Conservation (phyloP, 92 coral and sea anemone species). For the Epizoanthus scotinus region DNA sequence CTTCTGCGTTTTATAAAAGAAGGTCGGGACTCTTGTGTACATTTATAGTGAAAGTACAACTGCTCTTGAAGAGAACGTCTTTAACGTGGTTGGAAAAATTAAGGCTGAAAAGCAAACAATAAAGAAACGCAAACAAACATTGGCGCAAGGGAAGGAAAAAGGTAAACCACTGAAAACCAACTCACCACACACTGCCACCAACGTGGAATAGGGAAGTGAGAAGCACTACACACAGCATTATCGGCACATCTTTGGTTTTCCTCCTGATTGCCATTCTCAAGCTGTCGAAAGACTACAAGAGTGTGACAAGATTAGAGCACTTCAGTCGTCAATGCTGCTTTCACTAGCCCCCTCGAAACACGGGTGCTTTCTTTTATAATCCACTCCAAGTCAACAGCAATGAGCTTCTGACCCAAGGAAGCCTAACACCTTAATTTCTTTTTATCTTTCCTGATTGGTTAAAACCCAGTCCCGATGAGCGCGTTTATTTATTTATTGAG, state of each 20-base stretch:
- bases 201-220: constrained; percentile 79
- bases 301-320: constrained; percentile 37
- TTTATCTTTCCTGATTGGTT: constrained; percentile 73
- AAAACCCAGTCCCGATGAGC: constrained; percentile 38
- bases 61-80: background rate
- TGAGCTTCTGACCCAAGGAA: constrained; percentile 29
- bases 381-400: constrained; percentile 29
- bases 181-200: constrained; percentile 80
- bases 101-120: constrained; percentile 12
- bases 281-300: constrained; percentile 57
- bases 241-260: constrained; percentile 65
- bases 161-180: constrained; percentile 29
- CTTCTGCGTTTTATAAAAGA: background rate
- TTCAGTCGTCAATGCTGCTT: constrained; percentile 41
- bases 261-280: constrained; percentile 68
- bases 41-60: background rate
- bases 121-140: background rate
- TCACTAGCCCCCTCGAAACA: constrained; percentile 52
- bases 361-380: constrained; percentile 37
- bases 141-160: constrained; percentile 42
- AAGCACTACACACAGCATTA: constrained; percentile 54
- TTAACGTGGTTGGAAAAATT: background rate
- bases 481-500: constrained; percentile 63
- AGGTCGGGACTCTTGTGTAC: background rate
- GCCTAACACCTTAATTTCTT: constrained; percentile 42